Evolutionary conservation across 2,888 invertebrate genomes (phyloP).

Genomic region (Hyposoter dolosus): DNA sequence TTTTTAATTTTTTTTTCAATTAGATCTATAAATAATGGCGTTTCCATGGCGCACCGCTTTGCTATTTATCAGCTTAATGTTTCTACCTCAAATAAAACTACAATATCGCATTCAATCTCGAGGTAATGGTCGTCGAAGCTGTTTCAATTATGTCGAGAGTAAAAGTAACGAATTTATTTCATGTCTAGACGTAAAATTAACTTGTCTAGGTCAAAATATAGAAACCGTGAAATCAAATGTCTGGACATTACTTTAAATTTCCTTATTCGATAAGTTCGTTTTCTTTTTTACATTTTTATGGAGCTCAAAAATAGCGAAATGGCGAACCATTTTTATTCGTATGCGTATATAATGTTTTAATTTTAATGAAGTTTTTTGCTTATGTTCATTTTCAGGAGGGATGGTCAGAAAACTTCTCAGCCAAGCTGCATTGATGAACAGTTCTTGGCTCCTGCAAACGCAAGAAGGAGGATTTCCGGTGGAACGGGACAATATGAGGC

Average conservation of each 20-base stretch:
- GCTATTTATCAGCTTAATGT: background rate
- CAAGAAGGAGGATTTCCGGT: constrained; percentile 71
- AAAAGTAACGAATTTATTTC: background rate
- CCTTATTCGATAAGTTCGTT: too few species aligned
- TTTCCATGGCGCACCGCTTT: background rate
- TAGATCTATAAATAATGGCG: background rate
- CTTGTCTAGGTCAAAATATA: background rate
- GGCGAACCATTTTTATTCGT: background rate
- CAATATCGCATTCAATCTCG: background rate
- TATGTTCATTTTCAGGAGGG: constrained; percentile 60
- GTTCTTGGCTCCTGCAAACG: constrained; percentile 59
- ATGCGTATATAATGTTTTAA: background rate
- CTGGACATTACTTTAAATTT: too few species aligned
- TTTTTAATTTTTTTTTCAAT: background rate
- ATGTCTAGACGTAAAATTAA: background rate
- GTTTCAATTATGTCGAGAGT: background rate
- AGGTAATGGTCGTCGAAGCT: background rate
- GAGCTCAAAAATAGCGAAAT: too few species aligned
- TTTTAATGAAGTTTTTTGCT: constrained; percentile 26
- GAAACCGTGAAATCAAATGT: background rate
- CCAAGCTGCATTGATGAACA: constrained; percentile 75
- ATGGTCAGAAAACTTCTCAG: constrained; percentile 49
- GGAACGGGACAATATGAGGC: constrained; percentile 78
- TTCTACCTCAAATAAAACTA: background rate
- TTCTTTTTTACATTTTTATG: too few species aligned